Evolutionary conservation across 2,797 vertebrate genomes (phyloP).

Genomic region (Sciurus carolinensis): DNA sequence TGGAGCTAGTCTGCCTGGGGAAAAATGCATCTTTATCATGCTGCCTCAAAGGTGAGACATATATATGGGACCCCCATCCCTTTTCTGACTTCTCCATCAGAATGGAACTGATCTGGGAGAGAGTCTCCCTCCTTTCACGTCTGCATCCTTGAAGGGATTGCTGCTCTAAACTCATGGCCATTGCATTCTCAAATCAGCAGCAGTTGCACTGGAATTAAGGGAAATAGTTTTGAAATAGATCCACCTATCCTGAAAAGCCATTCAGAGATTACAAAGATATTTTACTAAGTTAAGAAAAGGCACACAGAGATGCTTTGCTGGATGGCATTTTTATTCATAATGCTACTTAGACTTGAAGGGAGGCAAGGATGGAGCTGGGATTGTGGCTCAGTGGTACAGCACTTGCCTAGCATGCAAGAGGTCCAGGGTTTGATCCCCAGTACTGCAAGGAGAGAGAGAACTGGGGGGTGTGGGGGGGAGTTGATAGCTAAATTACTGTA

Average conservation of each 20-base stretch:
- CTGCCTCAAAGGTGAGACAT: not conserved
- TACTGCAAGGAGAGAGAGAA: not conserved
- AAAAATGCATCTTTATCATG: not conserved
- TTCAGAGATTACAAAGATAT: not conserved
- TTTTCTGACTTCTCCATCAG: not conserved
- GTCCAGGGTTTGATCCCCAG: not conserved
- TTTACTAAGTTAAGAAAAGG: constrained; percentile 23
- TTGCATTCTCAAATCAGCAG: not conserved
- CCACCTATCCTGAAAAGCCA: not conserved
- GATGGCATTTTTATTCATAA: not conserved
- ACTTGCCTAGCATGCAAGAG: not conserved
- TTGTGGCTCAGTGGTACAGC: not conserved
- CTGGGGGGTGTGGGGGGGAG: too few species aligned
- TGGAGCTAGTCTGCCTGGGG: not conserved
- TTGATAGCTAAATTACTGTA: too few species aligned
- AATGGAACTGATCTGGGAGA: not conserved
- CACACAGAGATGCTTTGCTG: not conserved
- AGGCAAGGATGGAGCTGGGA: not conserved
- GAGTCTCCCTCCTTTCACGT: not conserved
- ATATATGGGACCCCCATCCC: not conserved
- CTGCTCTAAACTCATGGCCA: not conserved
- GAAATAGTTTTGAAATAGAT: constrained; percentile 10
- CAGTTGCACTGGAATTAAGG: not conserved
- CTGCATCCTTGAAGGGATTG: not conserved
- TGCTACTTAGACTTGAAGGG: not conserved